Base-by-base conservation (phyloP, 2,113 vertebrate species). In the Chloroceryle aenea region DNA sequence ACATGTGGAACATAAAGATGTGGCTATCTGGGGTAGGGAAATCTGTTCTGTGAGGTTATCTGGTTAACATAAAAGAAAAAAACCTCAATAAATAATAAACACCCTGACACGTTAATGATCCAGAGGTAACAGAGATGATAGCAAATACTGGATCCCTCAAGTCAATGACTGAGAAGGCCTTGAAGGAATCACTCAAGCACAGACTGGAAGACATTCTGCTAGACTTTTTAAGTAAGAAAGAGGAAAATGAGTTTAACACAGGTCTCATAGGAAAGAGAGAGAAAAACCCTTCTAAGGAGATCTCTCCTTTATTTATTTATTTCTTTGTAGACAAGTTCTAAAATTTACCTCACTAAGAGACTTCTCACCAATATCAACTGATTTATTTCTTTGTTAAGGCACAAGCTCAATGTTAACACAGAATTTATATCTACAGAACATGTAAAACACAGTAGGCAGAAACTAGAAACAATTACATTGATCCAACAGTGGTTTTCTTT, bases 91-190 rank as follows among this genome's bases (percentile, higher is more conserved):
- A 53, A 21, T 43, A 74, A 19, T n/a, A 55, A 92, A 63, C 7
- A 53, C 4, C 1, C 19, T 85, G 23, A 43, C 42, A 29, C 0
- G 0, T 22, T 74, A 69, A 27, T 40, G 14, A 59, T 29, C 5
- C 7, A 15, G 34, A 56, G 32, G 25, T 26, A 79, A 34, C 5
- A 58, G 13, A 47, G 20, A 32, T 64, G 7, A 62, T 19, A 58
- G 25, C 11, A 32, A 50, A 85, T 75, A 14, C 13, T 68, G 26
- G 10, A 55, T 38, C 10, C 3, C 32, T 78, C 47, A 58, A 15
- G 21, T 40, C 30, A 81, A 4, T 27, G 76, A 34, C 45, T 91
- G 72, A 27, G 15, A 73, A 11, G 6, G 2, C 30, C 38, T 81
- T 84, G 61, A 30, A 80, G 38, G 14, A 92, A 25, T 8, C 32